Evolutionary conservation across 1,140 invertebrate species (phyloP), one percentile per base, ranked within the genome.

Genomic region (Cotesia chilonis): DNA sequence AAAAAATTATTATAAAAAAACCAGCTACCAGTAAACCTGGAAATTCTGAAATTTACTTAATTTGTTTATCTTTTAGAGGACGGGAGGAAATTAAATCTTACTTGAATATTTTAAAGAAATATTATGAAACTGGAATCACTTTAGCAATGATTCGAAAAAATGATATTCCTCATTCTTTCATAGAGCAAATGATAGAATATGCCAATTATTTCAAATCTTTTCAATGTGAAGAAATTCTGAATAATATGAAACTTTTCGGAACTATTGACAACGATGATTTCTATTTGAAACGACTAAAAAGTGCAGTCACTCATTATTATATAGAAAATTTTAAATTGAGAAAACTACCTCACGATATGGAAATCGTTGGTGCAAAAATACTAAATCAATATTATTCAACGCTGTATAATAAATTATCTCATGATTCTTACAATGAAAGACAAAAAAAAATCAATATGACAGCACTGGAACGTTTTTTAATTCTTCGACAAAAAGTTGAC

Each of bases 21-120:
- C 97, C 97, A 6, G 92, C 90, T 0, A 95, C 94, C 0, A 98
- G 96, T 55, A 96, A 96, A 82, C 91, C 94, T 80, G 96, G 96
- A 9, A 99, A 98, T 84, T 98, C 96, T 0, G 97, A 99, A 85
- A 90, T 94, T 0, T 99, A 98, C 84, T 87, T 96, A 0, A 88
- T 98, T 9, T 96, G 94, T 81, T 76, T 90, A n/a, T 85, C 87
- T 12, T 96, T 91, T 80, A 87, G 86, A 74, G 91, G 90, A 35
- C 78, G 70, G 54, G 73, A 87, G 7, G 77, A 78, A 14, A 70
- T 89, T 1, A 72, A 82, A 9, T 75, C 83, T 1, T 88, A 89
- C 80, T 77, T 91, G 71, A 59, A 82, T 0, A 82, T 80, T 6
- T 78, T 93, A 1, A 83, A 83, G 77, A 69, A 82, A n/a, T 77